These are phyloP conservation scores for Folsomia candida DNA, from an alignment of 2,888 invertebrate genomes.

Conservation along the genomic window DNA sequence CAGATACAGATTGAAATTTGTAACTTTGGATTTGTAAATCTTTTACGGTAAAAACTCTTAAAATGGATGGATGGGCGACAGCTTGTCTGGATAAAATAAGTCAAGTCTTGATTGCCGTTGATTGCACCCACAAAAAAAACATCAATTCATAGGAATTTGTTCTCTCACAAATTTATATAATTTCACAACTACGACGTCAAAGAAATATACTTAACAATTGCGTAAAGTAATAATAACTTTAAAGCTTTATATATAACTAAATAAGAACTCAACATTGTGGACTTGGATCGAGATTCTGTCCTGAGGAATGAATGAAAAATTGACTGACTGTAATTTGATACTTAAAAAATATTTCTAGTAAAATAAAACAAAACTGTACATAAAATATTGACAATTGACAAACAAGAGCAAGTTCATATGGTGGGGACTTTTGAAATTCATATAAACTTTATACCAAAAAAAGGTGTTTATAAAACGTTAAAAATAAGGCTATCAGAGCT, in stretches of 20 bases:
- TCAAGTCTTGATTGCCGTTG: background rate
- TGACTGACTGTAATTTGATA: background rate
- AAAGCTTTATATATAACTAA: background rate
- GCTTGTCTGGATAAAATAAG: background rate
- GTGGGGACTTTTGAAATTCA: too few relatives aligned
- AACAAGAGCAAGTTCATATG: too few relatives aligned
- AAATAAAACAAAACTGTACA: background rate
- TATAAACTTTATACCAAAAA: too few relatives aligned
- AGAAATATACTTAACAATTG: background rate
- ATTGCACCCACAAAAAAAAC: background rate
- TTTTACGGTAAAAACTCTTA: background rate
- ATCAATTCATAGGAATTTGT: background rate
- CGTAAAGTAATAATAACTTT: background rate
- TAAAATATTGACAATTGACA: too few relatives aligned
- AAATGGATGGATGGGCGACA: conserved; percentile 14
- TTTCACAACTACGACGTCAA: background rate
- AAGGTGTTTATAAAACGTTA: too few relatives aligned
- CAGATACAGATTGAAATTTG: background rate
- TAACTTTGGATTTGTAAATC: background rate
- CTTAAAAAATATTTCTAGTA: background rate
- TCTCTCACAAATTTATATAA: background rate
- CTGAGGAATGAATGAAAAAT: conserved; percentile 11
- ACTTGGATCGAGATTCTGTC: conserved; percentile 11
- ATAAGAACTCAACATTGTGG: background rate
- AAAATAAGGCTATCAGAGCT: too few relatives aligned